Percentiles rank a stretch among this genome's conserved stretches.
Conservation (phyloP, 1,140 invertebrate species). For the Sarcophaga peregrina region DNA sequence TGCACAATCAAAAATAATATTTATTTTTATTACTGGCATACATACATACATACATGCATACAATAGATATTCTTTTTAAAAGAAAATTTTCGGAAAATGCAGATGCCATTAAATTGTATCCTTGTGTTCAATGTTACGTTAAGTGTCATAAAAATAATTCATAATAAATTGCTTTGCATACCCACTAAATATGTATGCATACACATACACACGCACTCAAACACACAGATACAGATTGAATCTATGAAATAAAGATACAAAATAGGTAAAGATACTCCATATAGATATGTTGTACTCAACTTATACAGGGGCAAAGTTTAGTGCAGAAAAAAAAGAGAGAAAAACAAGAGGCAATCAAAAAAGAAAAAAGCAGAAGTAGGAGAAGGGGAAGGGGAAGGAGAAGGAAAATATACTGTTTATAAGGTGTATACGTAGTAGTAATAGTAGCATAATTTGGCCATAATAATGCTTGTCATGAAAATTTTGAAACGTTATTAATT, state of each 20-base stretch:
- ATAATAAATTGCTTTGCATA: constrained; percentile 66
- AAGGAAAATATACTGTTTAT: constrained; percentile 28
- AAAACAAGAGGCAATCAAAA: neutral
- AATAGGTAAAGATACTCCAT: no score
- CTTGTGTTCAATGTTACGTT: constrained; percentile 18
- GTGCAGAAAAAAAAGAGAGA: neutral
- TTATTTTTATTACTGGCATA: no score
- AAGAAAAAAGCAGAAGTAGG: no score
- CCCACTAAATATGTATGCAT: constrained; percentile 50
- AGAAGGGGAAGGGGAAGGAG: no score
- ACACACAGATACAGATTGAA: neutral
- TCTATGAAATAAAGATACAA: neutral
- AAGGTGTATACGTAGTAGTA: constrained; percentile 54
- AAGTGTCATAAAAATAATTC: constrained; percentile 62
- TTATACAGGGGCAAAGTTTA: no score
- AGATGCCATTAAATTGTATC: constrained; percentile 40
- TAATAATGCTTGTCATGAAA: constrained; percentile 64
- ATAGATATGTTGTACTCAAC: no score
- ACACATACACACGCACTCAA: neutral
- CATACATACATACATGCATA: no score
- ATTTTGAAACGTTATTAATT: constrained; percentile 44
- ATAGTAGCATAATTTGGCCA: constrained; percentile 57
- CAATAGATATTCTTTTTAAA: no score
- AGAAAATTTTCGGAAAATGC: neutral
- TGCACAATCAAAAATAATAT: neutral